Evolutionary conservation across 2,113 vertebrate species (phyloP).

Genomic region (Phyllostomus discolor): DNA sequence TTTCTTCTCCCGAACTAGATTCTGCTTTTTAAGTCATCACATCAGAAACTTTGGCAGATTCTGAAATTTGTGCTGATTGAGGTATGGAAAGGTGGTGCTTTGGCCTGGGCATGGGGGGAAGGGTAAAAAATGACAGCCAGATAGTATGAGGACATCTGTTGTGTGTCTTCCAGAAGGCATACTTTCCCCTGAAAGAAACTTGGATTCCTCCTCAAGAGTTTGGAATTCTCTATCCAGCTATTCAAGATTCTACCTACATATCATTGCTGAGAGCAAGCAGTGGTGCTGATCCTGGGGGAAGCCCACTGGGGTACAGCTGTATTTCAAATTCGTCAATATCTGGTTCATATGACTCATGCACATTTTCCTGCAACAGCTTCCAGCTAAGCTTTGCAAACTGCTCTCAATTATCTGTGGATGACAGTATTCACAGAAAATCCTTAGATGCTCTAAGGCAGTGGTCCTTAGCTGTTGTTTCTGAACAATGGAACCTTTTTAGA

Average conservation of each 20-base stretch:
- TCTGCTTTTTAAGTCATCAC: conserved; percentile 31
- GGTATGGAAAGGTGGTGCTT: not conserved
- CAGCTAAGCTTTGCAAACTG: not conserved
- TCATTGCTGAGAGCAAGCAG: not conserved
- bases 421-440: not conserved
- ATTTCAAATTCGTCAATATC: not conserved
- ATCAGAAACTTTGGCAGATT: not conserved
- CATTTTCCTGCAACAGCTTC: not conserved
- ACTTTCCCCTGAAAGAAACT: not conserved
- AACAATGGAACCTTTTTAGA: not conserved
- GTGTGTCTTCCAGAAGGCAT: not conserved
- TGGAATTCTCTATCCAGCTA: not conserved
- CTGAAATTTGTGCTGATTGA: not conserved
- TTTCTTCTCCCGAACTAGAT: not conserved
- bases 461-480: not conserved
- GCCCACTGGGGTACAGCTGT: not conserved
- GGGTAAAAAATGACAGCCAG: not conserved
- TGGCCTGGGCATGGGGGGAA: not conserved
- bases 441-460: not conserved
- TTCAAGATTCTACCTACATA: not conserved
- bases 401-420: not conserved
- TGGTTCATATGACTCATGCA: not conserved
- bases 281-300: not conserved
- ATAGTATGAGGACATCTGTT: not conserved
- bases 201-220: not conserved